Evolutionary conservation across 1,140 invertebrate species (phyloP), one percentile per base, ranked within the genome.

Genomic region (Ooceraea biroi): DNA sequence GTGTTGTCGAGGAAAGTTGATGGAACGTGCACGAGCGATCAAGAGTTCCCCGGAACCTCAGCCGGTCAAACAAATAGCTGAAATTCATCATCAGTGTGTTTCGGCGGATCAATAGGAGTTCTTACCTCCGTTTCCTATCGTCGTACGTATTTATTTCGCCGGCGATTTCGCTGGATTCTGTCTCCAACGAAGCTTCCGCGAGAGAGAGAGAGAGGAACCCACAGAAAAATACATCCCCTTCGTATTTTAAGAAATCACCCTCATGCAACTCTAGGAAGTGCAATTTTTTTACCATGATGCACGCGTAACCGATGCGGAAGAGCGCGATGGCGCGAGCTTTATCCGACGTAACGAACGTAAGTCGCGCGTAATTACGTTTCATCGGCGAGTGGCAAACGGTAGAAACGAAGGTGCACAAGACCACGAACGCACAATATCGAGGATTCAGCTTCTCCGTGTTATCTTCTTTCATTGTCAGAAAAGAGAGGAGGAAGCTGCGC

Each of bases 81-180:
- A 48, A 85, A 86, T 86, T 86, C 52, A 74, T 46, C 82, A 69
- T 50, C 22, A 22, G 17, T 60, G 66, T 19, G 66, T 19, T 82
- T 22, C 3, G 8, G 25, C 41, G 85, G 25, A 68, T 86, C 74
- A 63, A 82, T 69, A 48, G 52, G 52, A 68, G 60, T 41, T 80
- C 3, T 11, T 55, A 85, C 36, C 58, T 84, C 52, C n/a, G 55
- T 52, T 25, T 44, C 22, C 46, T 74, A 48, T 63, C 48, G 17
- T 12, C 50, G 30, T 58, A 46, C 50, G 30, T 58, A 46, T 44
- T 50, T 57, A 27, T 12, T 48, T 60, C 3, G 12, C 12, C 7
- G 8, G 44, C 57, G 14, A n/a, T n/a, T 61, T 48, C 7, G 17
- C 14, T n/a, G n/a, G n/a, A n/a, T n/a, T n/a, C n/a, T n/a, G 12